Conservation (phyloP, 92 coral and sea anemone species). For the Nematostella vectensis region DNA sequence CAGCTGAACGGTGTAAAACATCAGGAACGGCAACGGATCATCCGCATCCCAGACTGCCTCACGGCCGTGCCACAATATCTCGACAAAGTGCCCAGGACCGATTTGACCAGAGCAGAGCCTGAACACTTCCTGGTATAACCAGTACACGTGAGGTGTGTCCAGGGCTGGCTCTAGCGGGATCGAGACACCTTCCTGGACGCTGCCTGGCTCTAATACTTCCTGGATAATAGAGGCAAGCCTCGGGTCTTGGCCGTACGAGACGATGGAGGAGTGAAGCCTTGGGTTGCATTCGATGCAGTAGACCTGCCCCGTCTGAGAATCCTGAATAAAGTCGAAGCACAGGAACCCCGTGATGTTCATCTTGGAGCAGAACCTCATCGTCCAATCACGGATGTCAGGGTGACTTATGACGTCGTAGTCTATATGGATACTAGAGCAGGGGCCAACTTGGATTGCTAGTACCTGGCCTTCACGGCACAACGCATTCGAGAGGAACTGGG, state of each 20-base stretch:
- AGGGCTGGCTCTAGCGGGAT: conserved; percentile 17
- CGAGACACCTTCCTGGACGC: conserved; percentile 7
- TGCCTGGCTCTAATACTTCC: conserved; percentile 24
- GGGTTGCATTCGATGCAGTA: conserved; percentile 58
- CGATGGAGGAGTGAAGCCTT: conserved; percentile 32
- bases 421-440: conserved; percentile 34
- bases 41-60: conserved; percentile 37
- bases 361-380: conserved; percentile 23
- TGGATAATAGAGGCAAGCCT: conserved; percentile 29
- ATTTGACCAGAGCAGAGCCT: conserved; percentile 19
- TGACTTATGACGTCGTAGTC: conserved; percentile 29
- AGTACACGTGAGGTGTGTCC: conserved; percentile 11
- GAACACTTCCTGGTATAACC: conserved; percentile 35
- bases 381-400: conserved; percentile 26
- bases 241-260: conserved; percentile 19
- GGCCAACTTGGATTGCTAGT: conserved; percentile 23
- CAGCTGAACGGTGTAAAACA: conserved; percentile 11
- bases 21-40: conserved; percentile 39
- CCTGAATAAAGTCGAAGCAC: conserved; percentile 37
- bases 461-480: conserved; percentile 24
- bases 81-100: conserved; percentile 16
- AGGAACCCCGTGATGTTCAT: conserved; percentile 35
- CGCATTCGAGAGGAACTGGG: conserved; percentile 30
- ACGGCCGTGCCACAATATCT: conserved; percentile 15
- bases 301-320: conserved; percentile 16